Evolutionary conservation across 1,140 invertebrate species (phyloP).

Genomic region (Drosophila baimaii): DNA sequence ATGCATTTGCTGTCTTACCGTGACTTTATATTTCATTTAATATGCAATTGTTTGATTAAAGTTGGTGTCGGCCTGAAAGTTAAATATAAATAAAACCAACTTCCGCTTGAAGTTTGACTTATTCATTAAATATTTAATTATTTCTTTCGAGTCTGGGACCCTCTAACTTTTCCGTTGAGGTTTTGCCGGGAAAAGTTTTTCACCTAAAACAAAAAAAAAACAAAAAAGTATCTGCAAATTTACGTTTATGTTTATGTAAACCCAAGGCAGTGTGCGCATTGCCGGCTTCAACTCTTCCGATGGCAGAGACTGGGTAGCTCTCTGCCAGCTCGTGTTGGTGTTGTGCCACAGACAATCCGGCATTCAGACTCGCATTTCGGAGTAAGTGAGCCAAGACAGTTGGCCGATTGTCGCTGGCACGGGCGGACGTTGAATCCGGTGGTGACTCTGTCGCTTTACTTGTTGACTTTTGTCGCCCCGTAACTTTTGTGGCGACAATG

Average conservation of each 20-base stretch:
- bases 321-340: constrained; percentile 30
- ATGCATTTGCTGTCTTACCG: not conserved
- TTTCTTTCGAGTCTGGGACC: constrained; percentile 28
- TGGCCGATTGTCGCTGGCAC: constrained; percentile 42
- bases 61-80: constrained; percentile 4
- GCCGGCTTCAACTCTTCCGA: constrained; percentile 31
- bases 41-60: constrained; percentile 4
- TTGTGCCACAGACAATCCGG: constrained; percentile 28
- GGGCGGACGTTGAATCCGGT: constrained; percentile 49
- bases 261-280: constrained; percentile 24
- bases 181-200: constrained; percentile 26
- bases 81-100: constrained; percentile 18
- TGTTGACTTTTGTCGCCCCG: constrained; percentile 14
- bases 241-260: constrained; percentile 21
- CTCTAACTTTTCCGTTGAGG: constrained; percentile 26
- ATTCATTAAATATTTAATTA: constrained; percentile 48
- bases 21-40: not conserved
- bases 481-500: constrained; percentile 40
- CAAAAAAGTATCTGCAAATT: constrained; percentile 12
- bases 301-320: constrained; percentile 22
- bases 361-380: constrained; percentile 11
- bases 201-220: constrained; percentile 9
- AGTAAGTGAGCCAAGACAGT: constrained; percentile 49
- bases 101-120: constrained; percentile 37
- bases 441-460: constrained; percentile 9